Evolutionary conservation across 1,140 invertebrate genomes (phyloP).

Genomic region (Littorina saxatilis): DNA sequence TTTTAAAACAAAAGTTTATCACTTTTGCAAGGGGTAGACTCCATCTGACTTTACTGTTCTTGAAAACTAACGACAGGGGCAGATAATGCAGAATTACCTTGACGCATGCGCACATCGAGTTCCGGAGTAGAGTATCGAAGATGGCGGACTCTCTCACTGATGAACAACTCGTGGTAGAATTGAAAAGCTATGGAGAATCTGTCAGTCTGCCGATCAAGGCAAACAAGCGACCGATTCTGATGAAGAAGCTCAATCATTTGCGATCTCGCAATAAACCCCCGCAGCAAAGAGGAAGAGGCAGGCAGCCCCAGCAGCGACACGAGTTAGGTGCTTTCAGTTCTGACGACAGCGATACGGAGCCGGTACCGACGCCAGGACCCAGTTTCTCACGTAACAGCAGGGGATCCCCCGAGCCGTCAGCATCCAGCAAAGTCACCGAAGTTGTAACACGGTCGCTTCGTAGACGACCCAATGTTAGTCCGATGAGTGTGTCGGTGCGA

Average conservation of each 20-base stretch:
- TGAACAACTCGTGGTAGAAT: slow-evolving; percentile 59
- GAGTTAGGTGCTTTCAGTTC: slow-evolving; percentile 34
- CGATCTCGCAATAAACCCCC: slow-evolving; percentile 50
- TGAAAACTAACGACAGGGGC: neutral
- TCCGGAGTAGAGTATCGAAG: slow-evolving; percentile 33
- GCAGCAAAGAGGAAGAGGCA: slow-evolving; percentile 35
- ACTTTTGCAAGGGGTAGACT: neutral
- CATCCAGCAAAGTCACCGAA: slow-evolving; percentile 29
- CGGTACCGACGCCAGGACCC: slow-evolving; percentile 30
- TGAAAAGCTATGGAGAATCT: slow-evolving; percentile 63
- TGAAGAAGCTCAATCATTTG: slow-evolving; percentile 70
- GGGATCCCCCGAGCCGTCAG: neutral
- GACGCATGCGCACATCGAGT: slow-evolving; percentile 22
- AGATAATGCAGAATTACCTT: slow-evolving; percentile 1
- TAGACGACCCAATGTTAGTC: slow-evolving; percentile 25
- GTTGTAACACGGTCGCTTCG: slow-evolving; percentile 27
- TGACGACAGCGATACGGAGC: slow-evolving; percentile 43
- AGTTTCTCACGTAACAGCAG: neutral
- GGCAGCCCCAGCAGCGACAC: slow-evolving; percentile 10
- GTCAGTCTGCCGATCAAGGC: slow-evolving; percentile 65
- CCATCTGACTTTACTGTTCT: neutral
- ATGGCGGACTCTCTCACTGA: slow-evolving; percentile 56
- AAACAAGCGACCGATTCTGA: slow-evolving; percentile 62
- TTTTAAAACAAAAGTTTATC: neutral
- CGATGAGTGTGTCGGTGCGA: slow-evolving; percentile 5